Base-by-base conservation (phyloP, 2,888 invertebrate species). In the Microctonus hyperodae region DNA sequence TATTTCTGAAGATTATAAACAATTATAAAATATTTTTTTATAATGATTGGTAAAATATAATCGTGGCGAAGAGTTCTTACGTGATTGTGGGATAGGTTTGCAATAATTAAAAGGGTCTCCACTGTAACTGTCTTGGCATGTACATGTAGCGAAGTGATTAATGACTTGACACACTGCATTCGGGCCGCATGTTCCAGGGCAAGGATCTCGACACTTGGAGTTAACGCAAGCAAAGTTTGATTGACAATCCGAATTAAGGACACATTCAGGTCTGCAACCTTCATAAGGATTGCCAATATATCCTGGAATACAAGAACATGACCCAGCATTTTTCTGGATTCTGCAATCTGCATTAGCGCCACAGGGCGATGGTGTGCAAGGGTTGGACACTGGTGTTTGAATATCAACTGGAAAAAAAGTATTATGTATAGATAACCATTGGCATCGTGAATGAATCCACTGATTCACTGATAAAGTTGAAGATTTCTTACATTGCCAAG, bases 151-250 rank as follows among this genome's bases (percentile, higher is more conserved):
- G 44, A 83, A 75, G 69, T 86, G 86, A 69, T 85, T 85, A 23
- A 86, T 80, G 10, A 86, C 85, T 67, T 84, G 82, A 72, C 87
- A 87, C 23, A 81, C 78, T 0, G 86, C 83, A 74, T 85, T 85
- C 51, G 87, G 83, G 20, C 92, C 94, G 78, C 95, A 95, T 60
- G 92, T 91, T 55, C 94, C 94, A 68, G 90, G 90, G 79, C 95
- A 95, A 64, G 95, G 94, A 82, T 91, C 92, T 77, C 86, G 86
- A 83, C 95, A 95, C 82, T 88, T 90, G 82, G 92, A 91, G 77
- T 91, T 90, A 73, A 90, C 86, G 76, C 91, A 91, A 5, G 90
- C 88, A 71, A 80, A 79, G 72, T 84, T 85, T 6, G 85, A 77
- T 6, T 83, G 75, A 73, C 88, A 88, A 74, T 87, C 87, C 1